phyloP scores from a whole-genome alignment of 2,113 vertebrate genomes.

The Monarcha castaneiventris region DNA sequence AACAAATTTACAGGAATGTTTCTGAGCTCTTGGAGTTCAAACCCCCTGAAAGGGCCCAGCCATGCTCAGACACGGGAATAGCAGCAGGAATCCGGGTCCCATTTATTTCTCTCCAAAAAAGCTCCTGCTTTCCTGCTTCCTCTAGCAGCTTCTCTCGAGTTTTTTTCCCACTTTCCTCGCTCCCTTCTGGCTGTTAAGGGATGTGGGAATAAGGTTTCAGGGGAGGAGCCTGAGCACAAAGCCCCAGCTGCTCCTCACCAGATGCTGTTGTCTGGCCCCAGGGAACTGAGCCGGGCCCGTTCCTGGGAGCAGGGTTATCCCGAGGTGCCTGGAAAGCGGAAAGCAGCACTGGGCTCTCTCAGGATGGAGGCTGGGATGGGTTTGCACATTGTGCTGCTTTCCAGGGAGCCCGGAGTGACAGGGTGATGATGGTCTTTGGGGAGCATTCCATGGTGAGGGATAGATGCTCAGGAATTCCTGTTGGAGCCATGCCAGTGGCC shows the following conservation, averaged over 20 bases:
- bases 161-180: fast-evolving
- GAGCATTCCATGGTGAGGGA: background rate
- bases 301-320: background rate
- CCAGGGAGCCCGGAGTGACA: background rate
- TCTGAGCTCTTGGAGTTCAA: background rate
- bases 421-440: background rate
- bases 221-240: background rate
- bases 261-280: background rate
- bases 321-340: background rate
- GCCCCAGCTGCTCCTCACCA: background rate
- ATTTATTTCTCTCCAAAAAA: background rate
- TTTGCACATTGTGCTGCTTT: background rate
- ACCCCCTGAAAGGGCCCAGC: background rate
- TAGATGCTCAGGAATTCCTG: background rate
- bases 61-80: background rate
- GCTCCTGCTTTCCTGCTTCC: background rate
- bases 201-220: background rate
- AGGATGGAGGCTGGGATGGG: background rate
- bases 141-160: background rate
- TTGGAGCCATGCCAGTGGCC: background rate
- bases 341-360: fast-evolving
- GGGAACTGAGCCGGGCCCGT: background rate
- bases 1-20: background rate
- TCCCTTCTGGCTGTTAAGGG: background rate
- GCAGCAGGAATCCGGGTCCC: background rate